phyloP scores from a whole-genome alignment of 2,113 vertebrate species.

The Pachycephala philippinensis region DNA sequence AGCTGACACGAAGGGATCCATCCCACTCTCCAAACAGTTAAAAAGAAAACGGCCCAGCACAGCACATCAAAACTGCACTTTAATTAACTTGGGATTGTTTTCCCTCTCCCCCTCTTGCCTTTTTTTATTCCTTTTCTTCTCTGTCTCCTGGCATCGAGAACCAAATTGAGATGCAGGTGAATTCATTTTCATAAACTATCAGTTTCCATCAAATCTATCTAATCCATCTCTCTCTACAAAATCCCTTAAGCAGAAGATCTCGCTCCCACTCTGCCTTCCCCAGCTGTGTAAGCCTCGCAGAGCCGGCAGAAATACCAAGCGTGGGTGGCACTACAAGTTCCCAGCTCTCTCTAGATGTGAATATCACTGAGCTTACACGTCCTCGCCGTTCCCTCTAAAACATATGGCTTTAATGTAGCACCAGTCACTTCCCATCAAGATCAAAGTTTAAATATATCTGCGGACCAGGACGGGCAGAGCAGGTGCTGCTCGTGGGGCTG shows the following conservation, averaged over 20 bases:
- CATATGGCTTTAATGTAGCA: slow-evolving; percentile 55
- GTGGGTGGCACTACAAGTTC: slow-evolving; percentile 58
- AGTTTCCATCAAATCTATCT: slow-evolving; percentile 35
- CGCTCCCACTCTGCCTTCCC: slow-evolving; percentile 8
- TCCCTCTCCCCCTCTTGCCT: not conserved
- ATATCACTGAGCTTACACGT: slow-evolving; percentile 60
- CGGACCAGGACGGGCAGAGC: not conserved
- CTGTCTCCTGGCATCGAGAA: slow-evolving; percentile 1
- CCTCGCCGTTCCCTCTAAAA: slow-evolving; percentile 21
- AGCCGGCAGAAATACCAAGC: slow-evolving; percentile 56
- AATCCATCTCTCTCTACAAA: slow-evolving; percentile 55
- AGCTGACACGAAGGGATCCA: not conserved
- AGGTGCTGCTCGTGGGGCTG: not conserved
- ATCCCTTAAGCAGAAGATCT: slow-evolving; percentile 44
- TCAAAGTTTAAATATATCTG: slow-evolving; percentile 47
- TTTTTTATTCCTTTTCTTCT: not conserved
- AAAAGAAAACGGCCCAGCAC: not conserved
- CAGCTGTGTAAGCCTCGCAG: slow-evolving; percentile 27
- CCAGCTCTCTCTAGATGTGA: slow-evolving; percentile 51
- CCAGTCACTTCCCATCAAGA: slow-evolving; percentile 53
- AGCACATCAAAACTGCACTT: not conserved
- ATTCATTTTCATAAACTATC: slow-evolving; percentile 56
- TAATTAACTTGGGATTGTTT: slow-evolving; percentile 1
- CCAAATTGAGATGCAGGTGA: slow-evolving; percentile 43
- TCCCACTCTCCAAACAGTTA: not conserved